Conservation (phyloP, 1,140 invertebrate genomes). For the Scylla paramamosain region DNA sequence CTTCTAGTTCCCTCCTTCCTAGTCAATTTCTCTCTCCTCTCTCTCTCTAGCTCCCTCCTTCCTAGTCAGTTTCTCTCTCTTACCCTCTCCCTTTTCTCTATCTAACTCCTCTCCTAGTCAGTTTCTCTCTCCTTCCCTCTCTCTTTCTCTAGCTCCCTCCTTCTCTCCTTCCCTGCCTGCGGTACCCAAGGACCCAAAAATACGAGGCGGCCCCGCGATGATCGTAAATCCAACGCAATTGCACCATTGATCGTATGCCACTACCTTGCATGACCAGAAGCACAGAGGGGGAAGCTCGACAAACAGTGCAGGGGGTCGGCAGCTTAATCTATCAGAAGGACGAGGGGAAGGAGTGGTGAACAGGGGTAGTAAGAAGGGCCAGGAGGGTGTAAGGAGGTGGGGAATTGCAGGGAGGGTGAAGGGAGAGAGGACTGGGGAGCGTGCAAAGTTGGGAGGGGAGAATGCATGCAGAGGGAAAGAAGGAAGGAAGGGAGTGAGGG, state of each 20-base stretch:
- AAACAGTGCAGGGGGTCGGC: constrained; percentile 47
- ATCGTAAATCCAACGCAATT: constrained; percentile 57
- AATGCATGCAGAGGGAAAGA: neutral
- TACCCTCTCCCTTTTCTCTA: neutral
- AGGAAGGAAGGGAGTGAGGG: neutral
- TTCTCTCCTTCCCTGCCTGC: neutral
- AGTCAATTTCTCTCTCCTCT: neutral
- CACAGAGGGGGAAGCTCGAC: constrained; percentile 35
- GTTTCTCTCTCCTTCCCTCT: neutral
- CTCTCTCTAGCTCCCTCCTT: neutral
- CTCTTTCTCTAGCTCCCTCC: neutral
- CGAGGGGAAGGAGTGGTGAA: neutral
- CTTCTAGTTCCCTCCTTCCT: neutral
- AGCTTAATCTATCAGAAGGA: constrained; percentile 27
- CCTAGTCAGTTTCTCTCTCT: neutral
- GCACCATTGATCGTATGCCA: constrained; percentile 64
- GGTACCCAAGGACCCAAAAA: constrained; percentile 31
- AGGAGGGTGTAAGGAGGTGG: neutral
- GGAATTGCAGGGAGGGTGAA: neutral
- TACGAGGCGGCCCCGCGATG: constrained; percentile 50
- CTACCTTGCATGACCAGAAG: constrained; percentile 65
- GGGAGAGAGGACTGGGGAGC: neutral
- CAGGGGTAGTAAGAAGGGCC: neutral
- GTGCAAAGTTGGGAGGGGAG: neutral
- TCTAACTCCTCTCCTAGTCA: neutral